Conservation (phyloP, 1,140 invertebrate genomes). For the Marisa cornuarietis region DNA sequence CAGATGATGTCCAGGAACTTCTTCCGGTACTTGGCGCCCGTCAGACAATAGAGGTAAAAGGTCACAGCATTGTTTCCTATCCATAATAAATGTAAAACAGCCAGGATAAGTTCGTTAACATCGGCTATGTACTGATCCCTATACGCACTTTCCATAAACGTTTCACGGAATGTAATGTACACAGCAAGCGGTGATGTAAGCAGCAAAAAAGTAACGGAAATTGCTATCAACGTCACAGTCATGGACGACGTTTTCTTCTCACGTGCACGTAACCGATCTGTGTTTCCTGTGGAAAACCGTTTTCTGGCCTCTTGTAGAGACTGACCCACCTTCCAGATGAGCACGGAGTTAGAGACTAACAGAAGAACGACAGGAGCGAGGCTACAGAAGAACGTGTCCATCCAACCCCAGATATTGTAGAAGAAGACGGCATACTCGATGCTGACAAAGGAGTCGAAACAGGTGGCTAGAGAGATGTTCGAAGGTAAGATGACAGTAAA, state of each 20-base stretch:
- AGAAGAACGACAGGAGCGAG: not conserved
- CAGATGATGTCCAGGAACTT: too few species aligned
- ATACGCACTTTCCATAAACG: not conserved
- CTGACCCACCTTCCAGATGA: not conserved
- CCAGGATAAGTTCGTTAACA: not conserved
- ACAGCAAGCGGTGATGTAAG: not conserved
- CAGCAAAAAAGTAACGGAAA: not conserved
- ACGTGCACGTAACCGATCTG: too few species aligned
- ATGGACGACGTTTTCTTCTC: not conserved
- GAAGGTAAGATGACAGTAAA: too few species aligned
- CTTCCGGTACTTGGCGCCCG: not conserved
- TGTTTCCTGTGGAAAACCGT: not conserved
- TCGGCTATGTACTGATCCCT: not conserved
- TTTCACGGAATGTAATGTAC: not conserved
- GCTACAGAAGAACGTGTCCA: not conserved
- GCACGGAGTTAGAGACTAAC: not conserved
- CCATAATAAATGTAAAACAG: not conserved
- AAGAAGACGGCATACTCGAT: not conserved
- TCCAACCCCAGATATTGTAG: not conserved
- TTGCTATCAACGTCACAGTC: not conserved
- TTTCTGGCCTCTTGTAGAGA: not conserved
- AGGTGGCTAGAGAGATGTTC: too few species aligned
- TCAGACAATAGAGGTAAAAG: slow-evolving; percentile 1
- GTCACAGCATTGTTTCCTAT: not conserved
- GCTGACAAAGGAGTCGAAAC: too few species aligned